These are phyloP conservation scores for Operophtera brumata DNA, from an alignment of 2,888 invertebrate genomes.

Conservation along the genomic window DNA sequence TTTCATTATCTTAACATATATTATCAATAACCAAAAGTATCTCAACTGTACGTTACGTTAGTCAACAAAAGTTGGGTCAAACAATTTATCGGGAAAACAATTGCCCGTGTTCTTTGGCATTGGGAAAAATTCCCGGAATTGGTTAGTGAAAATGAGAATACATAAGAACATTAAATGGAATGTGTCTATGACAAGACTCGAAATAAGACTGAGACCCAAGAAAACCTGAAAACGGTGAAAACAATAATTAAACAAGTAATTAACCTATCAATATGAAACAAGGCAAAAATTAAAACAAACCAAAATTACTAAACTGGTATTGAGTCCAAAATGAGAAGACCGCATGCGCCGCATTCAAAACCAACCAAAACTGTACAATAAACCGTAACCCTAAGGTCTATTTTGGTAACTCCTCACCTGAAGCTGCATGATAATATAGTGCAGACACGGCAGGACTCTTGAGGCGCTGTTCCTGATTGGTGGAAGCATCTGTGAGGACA, in stretches of 20 bases:
- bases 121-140: neutral
- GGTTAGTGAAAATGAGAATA: no score
- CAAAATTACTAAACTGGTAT: constrained; percentile 1
- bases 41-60: no score
- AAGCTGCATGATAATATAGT: constrained; percentile 72
- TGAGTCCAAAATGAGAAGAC: neutral
- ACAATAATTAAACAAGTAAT: neutral
- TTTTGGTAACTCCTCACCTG: constrained; percentile 76
- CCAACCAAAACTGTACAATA: constrained; percentile 3
- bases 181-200: no score
- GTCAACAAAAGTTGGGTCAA: no score
- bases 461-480: constrained; percentile 70
- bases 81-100: no score
- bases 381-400: constrained; percentile 43
- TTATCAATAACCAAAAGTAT: no score
- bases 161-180: no score
- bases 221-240: neutral
- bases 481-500: constrained; percentile 74
- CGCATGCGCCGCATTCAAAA: constrained; percentile 28
- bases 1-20: no score
- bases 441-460: constrained; percentile 69
- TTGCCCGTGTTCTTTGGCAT: no score
- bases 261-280: neutral
- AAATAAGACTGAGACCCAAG: neutral
- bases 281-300: constrained; percentile 5